phyloP scores from a whole-genome alignment of 92 coral and sea anemone genomes.

The Zoanthus gigantus region DNA sequence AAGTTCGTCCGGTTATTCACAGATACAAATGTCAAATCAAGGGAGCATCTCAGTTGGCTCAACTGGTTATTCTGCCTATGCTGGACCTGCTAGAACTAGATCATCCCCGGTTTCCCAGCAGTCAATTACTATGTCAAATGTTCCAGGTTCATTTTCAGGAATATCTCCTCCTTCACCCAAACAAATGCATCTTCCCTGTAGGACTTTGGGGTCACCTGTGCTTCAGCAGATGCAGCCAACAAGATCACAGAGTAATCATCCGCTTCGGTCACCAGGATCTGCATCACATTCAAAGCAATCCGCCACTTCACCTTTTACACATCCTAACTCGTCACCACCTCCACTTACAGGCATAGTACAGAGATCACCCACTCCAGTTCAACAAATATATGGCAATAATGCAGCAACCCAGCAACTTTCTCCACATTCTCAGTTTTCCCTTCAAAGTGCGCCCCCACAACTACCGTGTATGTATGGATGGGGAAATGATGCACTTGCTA shows the following conservation, averaged over 20 bases:
- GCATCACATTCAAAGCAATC: conserved; percentile 67
- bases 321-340: conserved; percentile 44
- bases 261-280: conserved; percentile 55
- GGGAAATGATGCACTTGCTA: not conserved
- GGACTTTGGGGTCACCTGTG: conserved; percentile 31
- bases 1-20: conserved; percentile 43
- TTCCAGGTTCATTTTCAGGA: conserved; percentile 25
- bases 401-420: conserved; percentile 19
- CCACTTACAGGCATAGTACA: conserved; percentile 45
- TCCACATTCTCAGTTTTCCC: conserved; percentile 30
- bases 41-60: conserved; percentile 32
- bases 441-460: conserved; percentile 19
- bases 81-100: conserved; percentile 23
- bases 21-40: conserved; percentile 35
- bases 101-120: conserved; percentile 40
- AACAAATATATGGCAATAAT: conserved; percentile 14
- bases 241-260: conserved; percentile 31
- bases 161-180: conserved; percentile 50
- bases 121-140: conserved; percentile 26
- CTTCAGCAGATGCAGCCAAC: conserved; percentile 51
- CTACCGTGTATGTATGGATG: conserved; percentile 45
- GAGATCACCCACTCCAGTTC: conserved; percentile 52
- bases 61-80: conserved; percentile 24
- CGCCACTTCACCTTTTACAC: conserved; percentile 66
- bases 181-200: conserved; percentile 33